Percentiles rank a stretch among this genome's conserved stretches.
phyloP scores from a whole-genome alignment of 2,113 vertebrate genomes.

The Vombatus ursinus region DNA sequence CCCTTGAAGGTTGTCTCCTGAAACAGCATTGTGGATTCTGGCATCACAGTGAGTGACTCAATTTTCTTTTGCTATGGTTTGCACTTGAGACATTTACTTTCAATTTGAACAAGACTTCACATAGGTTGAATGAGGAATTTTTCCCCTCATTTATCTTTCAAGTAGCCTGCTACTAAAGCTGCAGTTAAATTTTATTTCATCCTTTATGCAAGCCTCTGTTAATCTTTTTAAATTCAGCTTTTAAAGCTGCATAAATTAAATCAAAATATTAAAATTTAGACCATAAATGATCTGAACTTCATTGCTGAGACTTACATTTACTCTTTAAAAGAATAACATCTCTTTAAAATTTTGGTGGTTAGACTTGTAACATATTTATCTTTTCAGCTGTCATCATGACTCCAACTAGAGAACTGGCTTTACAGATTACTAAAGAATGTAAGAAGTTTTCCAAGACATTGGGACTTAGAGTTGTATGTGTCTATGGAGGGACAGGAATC shows the following conservation, averaged over 20 bases:
- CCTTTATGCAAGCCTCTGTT: not conserved
- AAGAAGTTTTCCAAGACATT: constrained; percentile 99
- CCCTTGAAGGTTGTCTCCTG: constrained; percentile 43
- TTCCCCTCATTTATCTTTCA: constrained; percentile 48
- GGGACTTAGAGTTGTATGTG: constrained; percentile 96
- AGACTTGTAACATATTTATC: constrained; percentile 62
- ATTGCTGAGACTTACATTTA: not conserved
- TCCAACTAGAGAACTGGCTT: constrained; percentile 95
- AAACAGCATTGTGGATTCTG: not conserved
- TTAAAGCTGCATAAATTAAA: constrained; percentile 23
- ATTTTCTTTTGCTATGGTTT: constrained; percentile 56
- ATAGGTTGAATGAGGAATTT: constrained; percentile 26
- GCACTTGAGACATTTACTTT: constrained; percentile 48
- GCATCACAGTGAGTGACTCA: not conserved
- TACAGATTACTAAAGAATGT: constrained; percentile 99
- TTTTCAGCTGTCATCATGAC: constrained; percentile 96
- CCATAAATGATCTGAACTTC: constrained; percentile 14
- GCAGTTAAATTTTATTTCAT: constrained; percentile 20
- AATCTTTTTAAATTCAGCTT: constrained; percentile 20
- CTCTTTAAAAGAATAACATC: not conserved
- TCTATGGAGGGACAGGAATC: constrained; percentile 99
- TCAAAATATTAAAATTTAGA: constrained; percentile 18
- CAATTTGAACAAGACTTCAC: constrained; percentile 23
- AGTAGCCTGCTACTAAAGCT: constrained; percentile 51
- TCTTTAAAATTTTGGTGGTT: constrained; percentile 19